These are phyloP conservation scores for Pomatostomus ruficeps DNA, from an alignment of 2,113 vertebrate species.

Conservation along the genomic window DNA sequence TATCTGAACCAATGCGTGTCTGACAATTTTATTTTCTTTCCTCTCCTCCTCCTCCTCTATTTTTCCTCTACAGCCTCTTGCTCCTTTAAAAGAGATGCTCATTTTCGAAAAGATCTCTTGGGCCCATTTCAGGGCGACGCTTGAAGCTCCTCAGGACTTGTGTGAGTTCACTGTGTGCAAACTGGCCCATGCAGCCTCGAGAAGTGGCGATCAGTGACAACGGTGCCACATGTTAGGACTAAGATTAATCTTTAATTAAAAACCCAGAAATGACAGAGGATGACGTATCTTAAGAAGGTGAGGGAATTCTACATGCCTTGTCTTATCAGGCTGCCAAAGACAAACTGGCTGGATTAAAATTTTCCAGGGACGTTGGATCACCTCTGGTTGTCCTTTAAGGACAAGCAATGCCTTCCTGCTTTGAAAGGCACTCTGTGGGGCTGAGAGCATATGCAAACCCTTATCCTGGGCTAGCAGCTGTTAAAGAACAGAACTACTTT, in stretches of 20 bases:
- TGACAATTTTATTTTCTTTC: background rate
- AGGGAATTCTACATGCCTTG: background rate
- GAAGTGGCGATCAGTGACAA: background rate
- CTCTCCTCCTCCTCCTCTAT: background rate
- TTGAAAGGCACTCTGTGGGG: background rate
- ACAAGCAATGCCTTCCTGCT: background rate
- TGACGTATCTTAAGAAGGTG: background rate
- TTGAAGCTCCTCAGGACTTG: background rate
- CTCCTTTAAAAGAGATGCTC: background rate
- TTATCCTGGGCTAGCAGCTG: background rate
- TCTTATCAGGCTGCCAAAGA: background rate
- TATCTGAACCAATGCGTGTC: background rate
- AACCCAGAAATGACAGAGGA: background rate
- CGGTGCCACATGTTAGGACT: background rate
- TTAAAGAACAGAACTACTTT: background rate
- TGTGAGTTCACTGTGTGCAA: background rate
- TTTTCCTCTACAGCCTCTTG: background rate
- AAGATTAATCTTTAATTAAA: background rate
- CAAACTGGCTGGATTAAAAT: background rate
- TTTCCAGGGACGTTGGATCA: accelerated
- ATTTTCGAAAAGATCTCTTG: background rate
- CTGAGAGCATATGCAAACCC: background rate
- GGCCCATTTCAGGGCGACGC: background rate
- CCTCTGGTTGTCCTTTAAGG: background rate
- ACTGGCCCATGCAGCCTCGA: background rate